Conservation (phyloP, 1,140 invertebrate species). For the Radopholus similis region DNA sequence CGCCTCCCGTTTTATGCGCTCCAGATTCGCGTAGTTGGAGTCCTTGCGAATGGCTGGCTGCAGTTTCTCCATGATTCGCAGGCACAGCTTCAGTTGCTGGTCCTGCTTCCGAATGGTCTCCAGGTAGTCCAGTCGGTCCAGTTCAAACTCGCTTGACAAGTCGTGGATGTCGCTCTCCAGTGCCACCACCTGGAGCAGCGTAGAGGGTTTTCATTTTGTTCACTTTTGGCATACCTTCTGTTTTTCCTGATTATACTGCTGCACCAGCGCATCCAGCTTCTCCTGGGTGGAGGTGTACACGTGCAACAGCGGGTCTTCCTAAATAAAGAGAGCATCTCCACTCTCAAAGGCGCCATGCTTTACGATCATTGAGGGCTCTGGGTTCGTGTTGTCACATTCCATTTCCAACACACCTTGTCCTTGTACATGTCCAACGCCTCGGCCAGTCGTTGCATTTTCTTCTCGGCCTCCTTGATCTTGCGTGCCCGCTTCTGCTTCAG, state of each 20-base stretch:
- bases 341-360: too few species aligned
- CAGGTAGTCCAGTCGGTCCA: slow-evolving; percentile 76
- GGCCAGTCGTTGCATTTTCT: slow-evolving; percentile 65
- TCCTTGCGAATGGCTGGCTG: slow-evolving; percentile 72
- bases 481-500: slow-evolving; percentile 67
- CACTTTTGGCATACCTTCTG: slow-evolving; percentile 65
- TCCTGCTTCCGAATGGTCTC: slow-evolving; percentile 78
- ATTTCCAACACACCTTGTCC: too few species aligned
- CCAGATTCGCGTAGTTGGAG: slow-evolving; percentile 66
- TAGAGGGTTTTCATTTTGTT: slow-evolving; percentile 2
- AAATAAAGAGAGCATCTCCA: too few species aligned
- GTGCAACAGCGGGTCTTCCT: slow-evolving; percentile 69
- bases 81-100: slow-evolving; percentile 70
- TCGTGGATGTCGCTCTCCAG: slow-evolving; percentile 74
- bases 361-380: too few species aligned
- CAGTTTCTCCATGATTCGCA: slow-evolving; percentile 71
- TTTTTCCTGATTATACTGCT: slow-evolving; percentile 70
- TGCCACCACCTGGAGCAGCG: slow-evolving; percentile 63
- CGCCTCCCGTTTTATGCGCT: slow-evolving; percentile 68
- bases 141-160: slow-evolving; percentile 78
- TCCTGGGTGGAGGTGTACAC: slow-evolving; percentile 75
- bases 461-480: slow-evolving; percentile 71
- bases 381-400: too few species aligned
- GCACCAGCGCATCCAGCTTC: slow-evolving; percentile 72
- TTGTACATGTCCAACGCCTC: slow-evolving; percentile 71